These are phyloP conservation scores for Columba guinea DNA, from an alignment of 2,797 vertebrate species.

Conservation along the genomic window DNA sequence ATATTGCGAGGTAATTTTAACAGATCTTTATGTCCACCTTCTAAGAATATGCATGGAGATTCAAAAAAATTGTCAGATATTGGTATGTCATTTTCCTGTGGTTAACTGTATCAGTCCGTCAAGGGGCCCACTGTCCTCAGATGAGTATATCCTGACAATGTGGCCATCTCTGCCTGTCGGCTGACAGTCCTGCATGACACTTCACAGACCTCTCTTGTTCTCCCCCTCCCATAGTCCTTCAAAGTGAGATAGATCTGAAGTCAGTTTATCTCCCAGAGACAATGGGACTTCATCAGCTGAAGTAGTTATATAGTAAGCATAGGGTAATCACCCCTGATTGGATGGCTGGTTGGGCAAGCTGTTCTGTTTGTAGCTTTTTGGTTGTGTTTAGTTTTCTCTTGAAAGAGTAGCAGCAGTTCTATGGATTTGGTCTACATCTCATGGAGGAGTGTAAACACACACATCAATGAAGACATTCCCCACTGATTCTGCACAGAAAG, in stretches of 20 bases:
- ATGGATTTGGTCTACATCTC: not conserved
- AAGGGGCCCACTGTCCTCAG: not conserved
- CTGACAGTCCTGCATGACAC: not conserved
- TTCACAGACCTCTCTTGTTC: not conserved
- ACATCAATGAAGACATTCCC: not conserved
- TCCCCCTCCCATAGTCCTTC: not conserved
- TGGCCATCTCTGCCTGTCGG: not conserved
- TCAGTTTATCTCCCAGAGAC: not conserved
- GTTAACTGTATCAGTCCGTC: not conserved
- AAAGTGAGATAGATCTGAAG: not conserved
- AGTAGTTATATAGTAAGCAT: not conserved
- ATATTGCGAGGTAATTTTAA: not conserved
- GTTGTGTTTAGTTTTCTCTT: not conserved
- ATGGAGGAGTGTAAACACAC: not conserved
- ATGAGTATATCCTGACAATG: not conserved
- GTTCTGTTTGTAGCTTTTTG: not conserved
- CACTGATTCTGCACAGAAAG: not conserved
- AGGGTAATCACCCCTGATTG: not conserved
- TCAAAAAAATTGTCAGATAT: not conserved
- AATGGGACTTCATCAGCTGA: not conserved
- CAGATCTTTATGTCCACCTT: not conserved
- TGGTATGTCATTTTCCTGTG: not conserved
- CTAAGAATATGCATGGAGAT: not conserved
- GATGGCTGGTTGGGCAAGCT: not conserved
- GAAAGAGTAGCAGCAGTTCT: not conserved